These are phyloP conservation scores for Ips typographus DNA, from an alignment of 1,140 invertebrate species.

Conservation along the genomic window DNA sequence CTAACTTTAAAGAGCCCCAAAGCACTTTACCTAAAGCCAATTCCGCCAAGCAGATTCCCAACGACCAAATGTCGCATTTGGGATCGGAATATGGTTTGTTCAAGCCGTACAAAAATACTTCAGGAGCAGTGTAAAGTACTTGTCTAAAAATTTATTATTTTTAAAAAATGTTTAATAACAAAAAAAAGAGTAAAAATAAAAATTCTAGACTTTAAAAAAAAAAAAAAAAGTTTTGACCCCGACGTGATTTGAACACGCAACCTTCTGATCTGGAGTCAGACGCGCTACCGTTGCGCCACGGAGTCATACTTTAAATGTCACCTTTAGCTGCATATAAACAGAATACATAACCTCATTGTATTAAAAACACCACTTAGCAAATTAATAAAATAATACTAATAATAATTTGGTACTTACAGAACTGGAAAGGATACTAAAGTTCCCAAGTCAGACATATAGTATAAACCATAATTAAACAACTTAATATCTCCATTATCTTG, in stretches of 20 bases:
- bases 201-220: neutral
- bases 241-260: constrained; percentile 98
- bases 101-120: constrained; percentile 63
- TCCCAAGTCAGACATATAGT: constrained; percentile 85
- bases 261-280: constrained; percentile 99
- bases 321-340: neutral
- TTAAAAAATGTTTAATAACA: neutral
- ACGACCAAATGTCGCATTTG: constrained; percentile 87
- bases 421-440: constrained; percentile 89
- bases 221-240: constrained; percentile 67
- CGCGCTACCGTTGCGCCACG: constrained; percentile 98
- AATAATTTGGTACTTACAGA: constrained; percentile 62
- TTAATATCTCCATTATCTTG: constrained; percentile 73
- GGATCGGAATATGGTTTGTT: constrained; percentile 53
- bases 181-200: neutral
- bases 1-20: constrained; percentile 72
- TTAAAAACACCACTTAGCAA: neutral
- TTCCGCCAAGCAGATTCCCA: constrained; percentile 86
- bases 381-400: neutral
- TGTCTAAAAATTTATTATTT: constrained; percentile 39
- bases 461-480: constrained; percentile 90
- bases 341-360: no score
- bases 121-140: constrained; percentile 81
- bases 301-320: constrained; percentile 55
- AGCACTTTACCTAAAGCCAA: constrained; percentile 65